A percentile compares a stretch with the other conserved stretches of the same genome.
Evolutionary conservation across 2,113 vertebrate genomes (phyloP).

Genomic region (Sebastes fasciatus): DNA sequence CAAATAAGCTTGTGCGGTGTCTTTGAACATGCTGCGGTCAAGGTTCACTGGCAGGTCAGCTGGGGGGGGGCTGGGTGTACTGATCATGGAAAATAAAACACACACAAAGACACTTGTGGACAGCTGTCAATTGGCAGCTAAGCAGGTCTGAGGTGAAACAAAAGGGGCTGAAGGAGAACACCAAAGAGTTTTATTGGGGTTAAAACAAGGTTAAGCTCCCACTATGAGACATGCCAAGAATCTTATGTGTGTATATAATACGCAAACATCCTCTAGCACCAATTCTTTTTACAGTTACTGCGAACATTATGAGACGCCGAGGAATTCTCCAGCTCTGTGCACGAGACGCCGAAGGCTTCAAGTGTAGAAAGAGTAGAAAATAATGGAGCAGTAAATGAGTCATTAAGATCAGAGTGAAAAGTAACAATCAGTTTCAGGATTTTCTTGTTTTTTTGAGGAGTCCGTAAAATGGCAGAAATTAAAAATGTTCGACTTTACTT

Average conservation of each 20-base stretch:
- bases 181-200: conserved; percentile 57
- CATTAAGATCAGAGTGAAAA: neutral
- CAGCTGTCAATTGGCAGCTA: conserved; percentile 70
- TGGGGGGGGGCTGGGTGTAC: neutral
- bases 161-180: conserved; percentile 42
- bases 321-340: neutral
- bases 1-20: conserved; percentile 66
- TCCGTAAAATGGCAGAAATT: neutral
- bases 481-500: neutral
- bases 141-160: conserved; percentile 64
- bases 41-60: conserved; percentile 68
- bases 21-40: conserved; percentile 70
- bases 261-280: conserved; percentile 13
- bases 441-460: neutral
- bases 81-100: conserved; percentile 48
- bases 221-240: conserved; percentile 10
- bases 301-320: conserved; percentile 1
- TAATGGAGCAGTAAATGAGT: neutral
- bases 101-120: conserved; percentile 54
- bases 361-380: neutral
- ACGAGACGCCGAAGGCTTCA: neutral
- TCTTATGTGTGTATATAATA: conserved; percentile 25
- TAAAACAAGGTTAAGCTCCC: conserved; percentile 60
- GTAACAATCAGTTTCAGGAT: too few species aligned
- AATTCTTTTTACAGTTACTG: conserved; percentile 17